Base-by-base conservation (phyloP, 92 coral and sea anemone genomes). In the Epizoanthus scotinus region DNA sequence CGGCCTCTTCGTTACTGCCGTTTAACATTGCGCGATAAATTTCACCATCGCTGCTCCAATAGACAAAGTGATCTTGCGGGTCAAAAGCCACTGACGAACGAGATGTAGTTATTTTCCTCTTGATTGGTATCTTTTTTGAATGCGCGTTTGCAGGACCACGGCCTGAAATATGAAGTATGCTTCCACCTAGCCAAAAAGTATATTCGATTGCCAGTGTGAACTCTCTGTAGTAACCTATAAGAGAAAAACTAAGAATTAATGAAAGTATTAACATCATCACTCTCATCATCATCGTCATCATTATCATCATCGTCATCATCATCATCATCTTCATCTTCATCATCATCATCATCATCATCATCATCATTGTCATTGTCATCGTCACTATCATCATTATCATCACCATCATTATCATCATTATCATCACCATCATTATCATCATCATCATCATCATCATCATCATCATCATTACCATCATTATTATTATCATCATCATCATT, bases 141-240 rank as follows among this genome's bases (percentile, higher is more conserved):
- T 18, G 53, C n/a, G 55, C 68, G 40, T 59, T 36, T 57, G 52
- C 17, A 2, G 54, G 49, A 9, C 14, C 2, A 12, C 58, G 54
- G 21, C 40, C 40, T 34, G 81, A 34, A 36, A 75, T 75, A 28
- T 19, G 63, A 36, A 20, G 38, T 10, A 75, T 57, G 0, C 2
- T 10, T 6, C 38, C 58, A 58, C 52, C 52, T 8, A 0, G 5
- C 18, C 1, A 36, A 17, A 7, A 38, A 2, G 2, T 0, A n/a
- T 12, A 17, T 36, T 27, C 54, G 6, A 67, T 55, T 17, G 61
- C 53, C n/a, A 75, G 47, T 55, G 40, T 59, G 36, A 75, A 75
- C 26, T 75, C 68, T 50, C 44, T 75, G 81, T 15, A 59, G 67
- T 20, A 75, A 20, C 81, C 81, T 75, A 54, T 31, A 40, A 57